Percentiles rank a stretch among this genome's conserved stretches.
Evolutionary conservation across 2,113 vertebrate genomes (phyloP).

Genomic region (Myrmophylax atrothorax): DNA sequence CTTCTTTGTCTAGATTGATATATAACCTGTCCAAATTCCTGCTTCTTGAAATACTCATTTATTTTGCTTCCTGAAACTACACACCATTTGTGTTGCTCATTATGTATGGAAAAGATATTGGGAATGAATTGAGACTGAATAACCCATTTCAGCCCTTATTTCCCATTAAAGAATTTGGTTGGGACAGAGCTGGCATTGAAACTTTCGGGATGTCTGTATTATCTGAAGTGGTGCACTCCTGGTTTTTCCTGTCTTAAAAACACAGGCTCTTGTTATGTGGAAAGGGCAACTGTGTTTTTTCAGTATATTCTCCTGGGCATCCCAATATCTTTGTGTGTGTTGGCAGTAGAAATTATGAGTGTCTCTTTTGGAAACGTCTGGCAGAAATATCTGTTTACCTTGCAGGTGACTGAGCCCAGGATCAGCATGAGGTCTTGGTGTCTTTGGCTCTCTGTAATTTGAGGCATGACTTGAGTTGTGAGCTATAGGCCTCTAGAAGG

Average conservation of each 20-base stretch:
- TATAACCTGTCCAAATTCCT: neutral
- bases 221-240: neutral
- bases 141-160: neutral
- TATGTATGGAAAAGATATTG: neutral
- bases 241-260: neutral
- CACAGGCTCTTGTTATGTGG: neutral
- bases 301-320: neutral
- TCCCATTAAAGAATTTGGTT: neutral
- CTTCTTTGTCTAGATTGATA: neutral
- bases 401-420: neutral
- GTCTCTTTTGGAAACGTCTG: neutral
- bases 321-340: neutral
- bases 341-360: neutral
- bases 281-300: neutral
- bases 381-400: neutral
- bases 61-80: neutral
- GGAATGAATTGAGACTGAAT: neutral
- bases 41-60: neutral
- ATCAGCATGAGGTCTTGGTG: neutral
- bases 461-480: neutral
- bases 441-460: neutral
- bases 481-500: neutral
- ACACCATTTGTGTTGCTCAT: neutral
- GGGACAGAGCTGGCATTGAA: neutral
- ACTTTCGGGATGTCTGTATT: neutral